Percentiles rank a stretch among this genome's conserved stretches.
Evolutionary conservation across 2,888 invertebrate genomes (phyloP).

Genomic region (Tineola bisselliella): DNA sequence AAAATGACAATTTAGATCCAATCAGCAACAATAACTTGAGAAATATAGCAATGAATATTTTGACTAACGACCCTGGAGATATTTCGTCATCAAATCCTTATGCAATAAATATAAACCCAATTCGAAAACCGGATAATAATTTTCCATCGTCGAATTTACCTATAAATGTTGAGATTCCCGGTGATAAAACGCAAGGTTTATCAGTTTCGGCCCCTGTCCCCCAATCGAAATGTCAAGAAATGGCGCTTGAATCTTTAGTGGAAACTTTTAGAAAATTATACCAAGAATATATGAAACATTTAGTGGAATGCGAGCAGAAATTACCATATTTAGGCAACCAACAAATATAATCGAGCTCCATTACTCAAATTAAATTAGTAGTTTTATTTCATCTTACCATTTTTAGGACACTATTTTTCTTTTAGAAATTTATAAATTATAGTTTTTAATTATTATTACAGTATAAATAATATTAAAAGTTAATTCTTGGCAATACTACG

Average conservation of each 20-base stretch:
- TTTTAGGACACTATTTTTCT: no score
- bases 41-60: not conserved
- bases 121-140: no score
- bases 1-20: not conserved
- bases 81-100: not conserved
- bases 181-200: not conserved
- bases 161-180: not conserved
- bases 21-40: not conserved
- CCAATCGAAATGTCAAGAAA: slow-evolving; percentile 7
- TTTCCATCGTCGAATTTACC: not conserved
- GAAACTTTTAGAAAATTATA: slow-evolving; percentile 9
- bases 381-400: no score
- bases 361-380: no score
- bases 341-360: no score
- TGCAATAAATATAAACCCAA: not conserved
- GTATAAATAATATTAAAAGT: no score
- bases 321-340: no score
- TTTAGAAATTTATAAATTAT: no score
- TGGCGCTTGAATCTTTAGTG: not conserved
- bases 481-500: no score
- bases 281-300: slow-evolving; percentile 1
- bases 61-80: not conserved
- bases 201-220: not conserved
- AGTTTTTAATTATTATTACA: no score
- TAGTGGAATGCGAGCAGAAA: not conserved